Percentiles rank a stretch among this genome's conserved stretches.
Conservation (phyloP, 2,797 vertebrate species). For the Coilia nasus region DNA sequence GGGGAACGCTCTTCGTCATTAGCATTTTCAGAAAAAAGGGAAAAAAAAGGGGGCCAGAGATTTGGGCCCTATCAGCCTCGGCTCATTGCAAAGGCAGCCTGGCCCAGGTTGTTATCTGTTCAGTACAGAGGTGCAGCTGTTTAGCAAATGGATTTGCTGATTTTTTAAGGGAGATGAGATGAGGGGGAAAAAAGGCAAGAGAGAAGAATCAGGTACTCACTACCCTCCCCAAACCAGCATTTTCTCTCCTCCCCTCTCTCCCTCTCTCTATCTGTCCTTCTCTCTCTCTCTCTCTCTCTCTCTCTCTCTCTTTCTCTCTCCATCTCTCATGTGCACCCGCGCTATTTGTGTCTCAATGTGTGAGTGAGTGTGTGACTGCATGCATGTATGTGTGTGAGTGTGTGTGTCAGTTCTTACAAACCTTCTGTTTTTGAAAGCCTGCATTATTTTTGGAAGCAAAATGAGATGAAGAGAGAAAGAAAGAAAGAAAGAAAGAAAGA, state of each 20-base stretch:
- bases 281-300: not conserved
- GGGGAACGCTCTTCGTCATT: constrained; percentile 98
- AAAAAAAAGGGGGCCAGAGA: constrained; percentile 92
- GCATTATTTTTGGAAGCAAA: constrained; percentile 94
- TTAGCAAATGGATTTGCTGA: constrained; percentile 99
- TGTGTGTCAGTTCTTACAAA: constrained; percentile 82
- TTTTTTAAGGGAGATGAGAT: constrained; percentile 99
- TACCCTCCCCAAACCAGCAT: constrained; percentile 89
- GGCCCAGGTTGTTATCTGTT: constrained; percentile 99
- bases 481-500: constrained; percentile 39
- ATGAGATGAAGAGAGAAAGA: constrained; percentile 70
- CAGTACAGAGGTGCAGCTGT: constrained; percentile 99
- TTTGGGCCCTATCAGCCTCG: constrained; percentile 98
- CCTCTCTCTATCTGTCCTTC: too few relatives aligned
- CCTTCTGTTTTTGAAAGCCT: constrained; percentile 84
- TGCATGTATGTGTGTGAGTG: constrained; percentile 38
- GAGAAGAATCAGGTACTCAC: constrained; percentile 98
- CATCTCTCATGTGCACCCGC: constrained; percentile 40
- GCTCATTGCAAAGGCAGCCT: constrained; percentile 97
- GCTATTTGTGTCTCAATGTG: constrained; percentile 39
- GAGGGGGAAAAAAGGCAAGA: constrained; percentile 78
- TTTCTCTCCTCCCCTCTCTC: constrained; percentile 41
- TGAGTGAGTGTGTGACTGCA: constrained; percentile 35
- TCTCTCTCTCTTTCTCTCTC: too few relatives aligned
- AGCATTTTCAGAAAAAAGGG: constrained; percentile 86